phyloP scores from a whole-genome alignment of 2,888 invertebrate genomes.

The Elysia crispata region DNA sequence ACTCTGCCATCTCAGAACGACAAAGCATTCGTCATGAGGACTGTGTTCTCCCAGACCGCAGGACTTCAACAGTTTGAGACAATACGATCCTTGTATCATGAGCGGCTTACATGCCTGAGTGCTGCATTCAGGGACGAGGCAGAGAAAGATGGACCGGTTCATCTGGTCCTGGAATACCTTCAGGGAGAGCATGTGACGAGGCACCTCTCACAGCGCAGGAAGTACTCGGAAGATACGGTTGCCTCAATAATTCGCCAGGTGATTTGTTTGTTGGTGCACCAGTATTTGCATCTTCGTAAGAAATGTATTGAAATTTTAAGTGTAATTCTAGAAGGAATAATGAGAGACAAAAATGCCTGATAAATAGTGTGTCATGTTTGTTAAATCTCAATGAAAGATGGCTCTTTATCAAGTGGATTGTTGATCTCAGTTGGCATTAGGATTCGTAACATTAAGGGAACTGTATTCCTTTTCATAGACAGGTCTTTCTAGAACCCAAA shows the following conservation, averaged over 20 bases:
- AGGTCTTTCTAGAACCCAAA: no score
- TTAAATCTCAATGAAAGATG: no score
- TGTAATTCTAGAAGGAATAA: no score
- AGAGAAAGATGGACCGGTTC: constrained; percentile 68
- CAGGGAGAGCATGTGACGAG: constrained; percentile 95
- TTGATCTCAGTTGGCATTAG: no score
- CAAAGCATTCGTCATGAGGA: constrained; percentile 37
- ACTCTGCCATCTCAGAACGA: constrained; percentile 42
- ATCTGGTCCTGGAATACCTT: constrained; percentile 78
- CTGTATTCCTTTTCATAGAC: no score
- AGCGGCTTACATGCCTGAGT: constrained; percentile 84
- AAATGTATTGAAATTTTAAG: no score
- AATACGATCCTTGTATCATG: constrained; percentile 87
- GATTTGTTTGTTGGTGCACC: not conserved
- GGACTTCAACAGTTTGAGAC: constrained; percentile 90
- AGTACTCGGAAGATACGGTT: constrained; percentile 95
- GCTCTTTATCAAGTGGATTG: no score
- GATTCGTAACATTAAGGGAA: no score
- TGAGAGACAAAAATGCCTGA: no score
- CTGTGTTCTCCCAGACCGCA: constrained; percentile 72
- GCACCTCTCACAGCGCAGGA: constrained; percentile 90
- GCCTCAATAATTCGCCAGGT: constrained; percentile 87
- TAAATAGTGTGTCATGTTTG: no score
- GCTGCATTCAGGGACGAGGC: constrained; percentile 77
- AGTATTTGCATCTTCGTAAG: no score